Percentiles rank a stretch among this genome's conserved stretches.
These are phyloP conservation scores for Wasmannia auropunctata DNA, from an alignment of 1,140 invertebrate species.

Conservation along the genomic window DNA sequence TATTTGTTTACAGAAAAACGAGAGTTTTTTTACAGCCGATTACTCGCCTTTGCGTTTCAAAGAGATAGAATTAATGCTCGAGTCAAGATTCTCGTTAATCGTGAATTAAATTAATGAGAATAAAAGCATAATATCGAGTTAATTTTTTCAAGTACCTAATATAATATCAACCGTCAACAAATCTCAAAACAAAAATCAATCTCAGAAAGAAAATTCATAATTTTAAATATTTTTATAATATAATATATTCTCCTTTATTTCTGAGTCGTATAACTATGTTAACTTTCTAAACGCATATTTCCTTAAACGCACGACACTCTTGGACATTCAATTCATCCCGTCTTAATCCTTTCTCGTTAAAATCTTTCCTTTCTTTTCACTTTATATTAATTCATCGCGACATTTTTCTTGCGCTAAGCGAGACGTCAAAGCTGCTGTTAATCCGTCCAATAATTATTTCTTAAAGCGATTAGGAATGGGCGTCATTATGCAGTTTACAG, in stretches of 20 bases:
- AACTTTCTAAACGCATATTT: conserved; percentile 2
- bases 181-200: conserved; percentile 2
- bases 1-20: background rate
- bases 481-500: conserved; percentile 4
- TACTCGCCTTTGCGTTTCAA: background rate
- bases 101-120: background rate
- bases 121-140: background rate
- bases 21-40: background rate
- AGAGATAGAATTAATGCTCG: background rate
- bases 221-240: conserved; percentile 13
- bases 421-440: background rate
- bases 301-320: background rate
- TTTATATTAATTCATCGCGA: background rate
- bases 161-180: background rate
- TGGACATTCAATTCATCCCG: background rate
- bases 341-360: background rate
- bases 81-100: background rate
- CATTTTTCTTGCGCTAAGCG: background rate
- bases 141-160: no score
- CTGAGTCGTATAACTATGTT: conserved; percentile 1
- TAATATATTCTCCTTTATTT: conserved; percentile 17
- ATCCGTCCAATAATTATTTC: conserved; percentile 1
- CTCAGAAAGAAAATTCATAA: background rate
- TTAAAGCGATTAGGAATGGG: background rate
- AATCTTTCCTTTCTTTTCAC: background rate